Conservation (phyloP, 2,113 vertebrate genomes). For the Cyprinus carpio region DNA sequence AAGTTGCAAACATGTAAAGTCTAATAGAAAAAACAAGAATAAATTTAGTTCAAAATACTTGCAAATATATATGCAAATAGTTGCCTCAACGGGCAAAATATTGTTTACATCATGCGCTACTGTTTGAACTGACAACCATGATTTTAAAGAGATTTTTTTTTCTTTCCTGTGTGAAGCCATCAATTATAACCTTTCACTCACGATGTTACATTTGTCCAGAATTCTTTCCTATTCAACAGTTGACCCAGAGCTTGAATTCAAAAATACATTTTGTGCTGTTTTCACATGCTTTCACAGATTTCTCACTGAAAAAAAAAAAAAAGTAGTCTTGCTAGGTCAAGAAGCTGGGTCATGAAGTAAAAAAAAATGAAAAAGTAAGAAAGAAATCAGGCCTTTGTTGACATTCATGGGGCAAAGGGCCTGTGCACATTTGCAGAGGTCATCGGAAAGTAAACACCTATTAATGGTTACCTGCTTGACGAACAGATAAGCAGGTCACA, state of each 20-base stretch:
- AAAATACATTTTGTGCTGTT: constrained; percentile 11
- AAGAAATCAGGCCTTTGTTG: constrained; percentile 71
- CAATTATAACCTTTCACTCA: neutral
- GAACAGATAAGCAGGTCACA: constrained; percentile 91
- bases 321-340: constrained; percentile 55
- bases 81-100: no score
- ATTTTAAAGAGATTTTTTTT: neutral
- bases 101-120: no score
- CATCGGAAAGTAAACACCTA: constrained; percentile 96
- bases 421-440: constrained; percentile 87
- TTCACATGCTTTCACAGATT: constrained; percentile 18
- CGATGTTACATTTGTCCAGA: neutral
- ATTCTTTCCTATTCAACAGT: constrained; percentile 19
- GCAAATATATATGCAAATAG: no score
- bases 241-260: constrained; percentile 25
- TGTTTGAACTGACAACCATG: neutral
- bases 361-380: constrained; percentile 51
- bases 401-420: constrained; percentile 85
- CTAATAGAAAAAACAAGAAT: no score
- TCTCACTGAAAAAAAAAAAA: constrained; percentile 41
- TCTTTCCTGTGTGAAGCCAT: neutral
- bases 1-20: no score
- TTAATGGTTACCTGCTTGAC: constrained; percentile 98
- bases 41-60: no score
- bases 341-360: constrained; percentile 51